Evolutionary conservation across 2,113 vertebrate genomes (phyloP).

Genomic region (Camarhynchus parvulus): DNA sequence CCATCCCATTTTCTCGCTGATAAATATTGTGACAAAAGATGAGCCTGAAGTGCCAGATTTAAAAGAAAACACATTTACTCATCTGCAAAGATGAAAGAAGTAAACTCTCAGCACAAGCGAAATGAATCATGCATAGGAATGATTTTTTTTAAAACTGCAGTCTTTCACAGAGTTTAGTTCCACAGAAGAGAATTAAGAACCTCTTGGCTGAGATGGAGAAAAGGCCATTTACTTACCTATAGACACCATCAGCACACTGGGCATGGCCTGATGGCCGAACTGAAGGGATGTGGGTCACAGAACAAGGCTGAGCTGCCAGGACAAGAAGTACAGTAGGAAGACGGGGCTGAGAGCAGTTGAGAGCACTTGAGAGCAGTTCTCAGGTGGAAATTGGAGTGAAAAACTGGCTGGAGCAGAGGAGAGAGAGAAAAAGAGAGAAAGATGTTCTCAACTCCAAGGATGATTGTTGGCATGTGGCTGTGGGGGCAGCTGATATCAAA

Average conservation of each 20-base stretch:
- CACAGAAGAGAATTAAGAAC: background rate
- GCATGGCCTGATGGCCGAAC: background rate
- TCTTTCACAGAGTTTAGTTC: background rate
- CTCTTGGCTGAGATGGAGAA: background rate
- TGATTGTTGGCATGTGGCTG: background rate
- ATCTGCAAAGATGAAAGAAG: background rate
- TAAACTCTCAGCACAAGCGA: background rate
- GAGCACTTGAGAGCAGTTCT: background rate
- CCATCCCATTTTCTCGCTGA: background rate
- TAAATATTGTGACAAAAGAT: background rate
- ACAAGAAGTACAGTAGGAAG: background rate
- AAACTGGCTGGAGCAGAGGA: background rate
- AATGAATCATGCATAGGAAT: background rate
- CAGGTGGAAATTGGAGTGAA: background rate
- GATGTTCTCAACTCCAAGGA: background rate
- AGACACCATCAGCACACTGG: background rate
- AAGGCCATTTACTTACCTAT: background rate
- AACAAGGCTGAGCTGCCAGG: background rate
- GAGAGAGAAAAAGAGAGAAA: background rate
- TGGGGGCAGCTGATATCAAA: background rate
- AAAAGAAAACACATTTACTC: background rate
- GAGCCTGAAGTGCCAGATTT: background rate
- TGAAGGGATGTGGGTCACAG: background rate
- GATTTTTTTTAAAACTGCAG: background rate
- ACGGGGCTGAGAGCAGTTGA: background rate